Conservation (phyloP, 2,888 invertebrate species). For the Tortricodes alternella region DNA sequence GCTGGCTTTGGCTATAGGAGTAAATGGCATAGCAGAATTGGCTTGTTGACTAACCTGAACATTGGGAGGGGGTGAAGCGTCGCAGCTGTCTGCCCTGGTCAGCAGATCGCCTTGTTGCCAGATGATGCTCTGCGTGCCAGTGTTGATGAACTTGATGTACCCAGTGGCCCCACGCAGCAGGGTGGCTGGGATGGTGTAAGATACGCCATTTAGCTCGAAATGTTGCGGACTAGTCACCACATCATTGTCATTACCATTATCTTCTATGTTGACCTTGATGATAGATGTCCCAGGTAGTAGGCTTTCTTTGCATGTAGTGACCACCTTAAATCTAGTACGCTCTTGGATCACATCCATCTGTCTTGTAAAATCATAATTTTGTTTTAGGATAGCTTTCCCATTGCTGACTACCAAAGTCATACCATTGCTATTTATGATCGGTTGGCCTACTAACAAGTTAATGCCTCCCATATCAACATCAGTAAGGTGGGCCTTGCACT, state of each 20-base stretch:
- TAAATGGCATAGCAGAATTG: constrained; percentile 6
- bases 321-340: constrained; percentile 23
- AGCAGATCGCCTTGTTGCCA: constrained; percentile 29
- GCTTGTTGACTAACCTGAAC: constrained; percentile 24
- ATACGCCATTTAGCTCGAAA: constrained; percentile 33
- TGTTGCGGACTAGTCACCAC: constrained; percentile 25
- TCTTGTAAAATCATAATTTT: not conserved
- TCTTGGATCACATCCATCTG: constrained; percentile 23
- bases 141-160: constrained; percentile 39
- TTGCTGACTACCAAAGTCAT: not conserved
- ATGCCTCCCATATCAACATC: constrained; percentile 33
- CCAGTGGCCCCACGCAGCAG: constrained; percentile 36
- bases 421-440: constrained; percentile 5
- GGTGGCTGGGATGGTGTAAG: constrained; percentile 38
- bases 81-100: constrained; percentile 31
- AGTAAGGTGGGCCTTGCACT: constrained; percentile 22
- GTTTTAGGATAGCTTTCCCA: not conserved
- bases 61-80: constrained; percentile 1
- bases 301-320: constrained; percentile 26
- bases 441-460: constrained; percentile 37
- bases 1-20: not conserved
- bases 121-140: constrained; percentile 17
- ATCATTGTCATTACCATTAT: not conserved
- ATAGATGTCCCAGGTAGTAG: constrained; percentile 36
- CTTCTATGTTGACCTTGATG: constrained; percentile 29